A percentile compares a stretch with the other conserved stretches of the same genome.
These are phyloP conservation scores for Agonopterix heracliana DNA, from an alignment of 2,888 invertebrate genomes.

Conservation along the genomic window DNA sequence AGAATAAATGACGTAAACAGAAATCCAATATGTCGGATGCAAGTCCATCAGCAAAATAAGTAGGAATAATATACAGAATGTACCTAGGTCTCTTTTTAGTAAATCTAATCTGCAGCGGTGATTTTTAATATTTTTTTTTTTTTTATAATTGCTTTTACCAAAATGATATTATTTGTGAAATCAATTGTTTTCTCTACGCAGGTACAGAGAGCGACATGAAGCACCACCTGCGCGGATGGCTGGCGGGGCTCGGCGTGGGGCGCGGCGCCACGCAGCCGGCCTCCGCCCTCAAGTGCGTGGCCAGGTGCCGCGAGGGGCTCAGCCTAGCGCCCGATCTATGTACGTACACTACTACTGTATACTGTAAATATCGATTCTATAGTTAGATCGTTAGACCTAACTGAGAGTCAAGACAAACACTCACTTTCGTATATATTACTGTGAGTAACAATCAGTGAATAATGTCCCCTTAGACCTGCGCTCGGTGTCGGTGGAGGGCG, in stretches of 20 bases:
- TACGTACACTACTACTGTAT: constrained; percentile 16
- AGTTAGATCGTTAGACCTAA: not conserved
- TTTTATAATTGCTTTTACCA: too few relatives aligned
- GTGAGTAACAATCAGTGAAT: not conserved
- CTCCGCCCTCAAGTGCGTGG: constrained; percentile 84
- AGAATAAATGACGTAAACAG: too few relatives aligned
- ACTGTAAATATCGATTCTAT: not conserved
- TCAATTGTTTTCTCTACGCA: too few relatives aligned
- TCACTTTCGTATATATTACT: too few relatives aligned
- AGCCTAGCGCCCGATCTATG: constrained; percentile 75
- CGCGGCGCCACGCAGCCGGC: constrained; percentile 85
- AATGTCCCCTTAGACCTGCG: constrained; percentile 80
- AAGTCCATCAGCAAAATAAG: too few relatives aligned
- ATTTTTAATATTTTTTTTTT: too few relatives aligned
- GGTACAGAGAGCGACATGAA: constrained; percentile 93
- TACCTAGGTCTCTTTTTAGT: too few relatives aligned
- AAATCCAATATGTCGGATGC: too few relatives aligned
- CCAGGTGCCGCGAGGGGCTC: constrained; percentile 88
- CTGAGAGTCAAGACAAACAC: too few relatives aligned
- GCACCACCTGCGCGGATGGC: constrained; percentile 92
- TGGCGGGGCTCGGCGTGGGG: constrained; percentile 89
- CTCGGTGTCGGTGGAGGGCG: constrained; percentile 93
- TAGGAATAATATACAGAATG: too few relatives aligned
- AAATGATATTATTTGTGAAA: too few relatives aligned
- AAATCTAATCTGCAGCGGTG: too few relatives aligned